These are phyloP conservation scores for Plagodis pulveraria DNA, from an alignment of 2,888 invertebrate genomes.

Conservation along the genomic window DNA sequence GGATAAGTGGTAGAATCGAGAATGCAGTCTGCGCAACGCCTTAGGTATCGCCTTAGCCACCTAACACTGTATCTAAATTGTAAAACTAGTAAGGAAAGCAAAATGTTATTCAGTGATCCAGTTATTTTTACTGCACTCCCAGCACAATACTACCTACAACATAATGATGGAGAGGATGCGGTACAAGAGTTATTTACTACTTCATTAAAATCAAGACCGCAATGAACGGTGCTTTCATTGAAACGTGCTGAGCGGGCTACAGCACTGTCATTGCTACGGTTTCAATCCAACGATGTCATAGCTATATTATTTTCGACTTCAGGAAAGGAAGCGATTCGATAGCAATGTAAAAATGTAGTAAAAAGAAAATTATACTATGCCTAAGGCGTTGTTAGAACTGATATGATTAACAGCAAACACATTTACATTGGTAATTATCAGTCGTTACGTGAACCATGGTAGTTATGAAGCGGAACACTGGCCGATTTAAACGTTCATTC, in stretches of 20 bases:
- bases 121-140: too few species aligned
- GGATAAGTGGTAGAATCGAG: slow-evolving; percentile 46
- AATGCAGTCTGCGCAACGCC: slow-evolving; percentile 17
- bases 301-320: too few species aligned
- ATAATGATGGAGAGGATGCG: too few species aligned
- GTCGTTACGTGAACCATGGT: slow-evolving; percentile 7
- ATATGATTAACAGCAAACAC: slow-evolving; percentile 10
- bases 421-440: slow-evolving; percentile 16
- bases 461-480: slow-evolving; percentile 19
- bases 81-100: too few species aligned
- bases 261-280: too few species aligned
- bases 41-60: neutral
- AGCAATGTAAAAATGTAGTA: too few species aligned
- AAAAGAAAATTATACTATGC: neutral
- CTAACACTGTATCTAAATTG: neutral
- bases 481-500: slow-evolving; percentile 16
- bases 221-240: neutral
- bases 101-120: too few species aligned
- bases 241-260: neutral
- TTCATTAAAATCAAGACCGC: neutral
- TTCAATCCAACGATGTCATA: too few species aligned
- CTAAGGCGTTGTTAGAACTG: slow-evolving; percentile 15
- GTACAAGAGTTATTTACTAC: too few species aligned
- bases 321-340: too few species aligned
- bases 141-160: too few species aligned